Base-by-base conservation (phyloP, 2,888 invertebrate species). In the Osedax fenrisi region DNA sequence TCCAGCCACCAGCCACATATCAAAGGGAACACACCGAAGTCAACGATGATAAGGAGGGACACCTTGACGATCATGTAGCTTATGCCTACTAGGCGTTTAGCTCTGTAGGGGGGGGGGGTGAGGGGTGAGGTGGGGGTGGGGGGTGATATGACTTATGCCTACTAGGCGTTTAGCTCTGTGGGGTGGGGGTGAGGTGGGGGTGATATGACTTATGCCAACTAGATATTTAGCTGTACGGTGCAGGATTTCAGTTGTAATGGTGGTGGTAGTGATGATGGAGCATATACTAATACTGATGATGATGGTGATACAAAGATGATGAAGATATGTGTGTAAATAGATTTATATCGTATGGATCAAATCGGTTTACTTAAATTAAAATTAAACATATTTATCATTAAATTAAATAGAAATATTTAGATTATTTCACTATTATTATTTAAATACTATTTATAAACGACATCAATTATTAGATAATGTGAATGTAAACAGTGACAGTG, bases 1-100 rank as follows among this genome's bases (percentile, higher is more conserved):
- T 98, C 98, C 76, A 98, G 86, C 97, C 98, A 98, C 94, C 96
- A 97, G 5, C 98, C 98, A 82, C 96, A 97, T 22, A 97, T 90
- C 2, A 97, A 86, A 0, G 98, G 98, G 80, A 98, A 89, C 0
- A 97, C 91, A 2, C 97, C 96, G 77, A 98, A 94, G 87, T 98
- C 98, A 26, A 96, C 91, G 56, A 97, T 94, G 2, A 95, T 92
- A 26, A 98, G 87, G 77, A 98, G 86, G 0, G 95, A 95, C 2
- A 97, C 96, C 85, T 92, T 86, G 75, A 87, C 84, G 27, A 86
- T 85, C 62, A 86, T 81, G 79, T 85, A 86, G 78, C 83, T 82
- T 78, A 97, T 88, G 3, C 96, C 97, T 62, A 96, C 79, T 21
- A 83, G 79, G 73, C 83, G 76, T 70, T 81, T 80, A 73, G 75